Percentiles rank a stretch among this genome's conserved stretches.
phyloP scores from a whole-genome alignment of 1,140 invertebrate genomes.

The Brachystomella parvula region DNA sequence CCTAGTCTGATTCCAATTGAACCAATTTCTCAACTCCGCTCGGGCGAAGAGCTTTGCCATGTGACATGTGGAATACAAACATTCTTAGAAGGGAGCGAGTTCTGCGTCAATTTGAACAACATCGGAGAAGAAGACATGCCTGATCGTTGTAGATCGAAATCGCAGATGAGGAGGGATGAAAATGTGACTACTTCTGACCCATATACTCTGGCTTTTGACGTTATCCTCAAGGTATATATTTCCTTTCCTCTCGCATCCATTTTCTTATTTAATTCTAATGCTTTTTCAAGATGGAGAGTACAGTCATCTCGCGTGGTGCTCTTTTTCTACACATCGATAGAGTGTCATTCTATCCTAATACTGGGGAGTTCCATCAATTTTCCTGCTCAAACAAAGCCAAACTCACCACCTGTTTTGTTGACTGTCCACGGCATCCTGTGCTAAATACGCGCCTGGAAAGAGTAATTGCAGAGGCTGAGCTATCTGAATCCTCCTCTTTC shows the following conservation, averaged over 20 bases:
- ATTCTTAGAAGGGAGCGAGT: constrained; percentile 13
- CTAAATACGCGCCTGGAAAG: constrained; percentile 29
- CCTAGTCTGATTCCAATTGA: no score
- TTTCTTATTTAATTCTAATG: neutral
- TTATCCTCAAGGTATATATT: constrained; percentile 10
- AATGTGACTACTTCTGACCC: constrained; percentile 1
- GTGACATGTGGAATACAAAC: constrained; percentile 7
- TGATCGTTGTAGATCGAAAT: neutral
- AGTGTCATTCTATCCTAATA: neutral
- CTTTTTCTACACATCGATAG: neutral
- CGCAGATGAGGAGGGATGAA: neutral
- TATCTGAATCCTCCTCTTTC: constrained; percentile 30
- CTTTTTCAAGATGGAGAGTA: neutral
- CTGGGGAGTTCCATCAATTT: constrained; percentile 3
- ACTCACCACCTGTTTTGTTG: constrained; percentile 24
- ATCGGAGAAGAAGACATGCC: neutral
- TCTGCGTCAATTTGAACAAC: constrained; percentile 12
- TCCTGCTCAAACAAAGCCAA: constrained; percentile 1
- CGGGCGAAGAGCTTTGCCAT: neutral
- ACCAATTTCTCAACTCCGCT: constrained; percentile 5
- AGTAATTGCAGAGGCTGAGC: constrained; percentile 19
- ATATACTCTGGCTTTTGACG: constrained; percentile 12
- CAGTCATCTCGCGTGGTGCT: neutral
- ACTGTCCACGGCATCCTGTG: constrained; percentile 28
- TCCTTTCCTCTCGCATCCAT: neutral